A percentile compares a stretch with the other conserved stretches of the same genome.
phyloP scores from a whole-genome alignment of 2,113 vertebrate genomes.

The Marmota monax region DNA sequence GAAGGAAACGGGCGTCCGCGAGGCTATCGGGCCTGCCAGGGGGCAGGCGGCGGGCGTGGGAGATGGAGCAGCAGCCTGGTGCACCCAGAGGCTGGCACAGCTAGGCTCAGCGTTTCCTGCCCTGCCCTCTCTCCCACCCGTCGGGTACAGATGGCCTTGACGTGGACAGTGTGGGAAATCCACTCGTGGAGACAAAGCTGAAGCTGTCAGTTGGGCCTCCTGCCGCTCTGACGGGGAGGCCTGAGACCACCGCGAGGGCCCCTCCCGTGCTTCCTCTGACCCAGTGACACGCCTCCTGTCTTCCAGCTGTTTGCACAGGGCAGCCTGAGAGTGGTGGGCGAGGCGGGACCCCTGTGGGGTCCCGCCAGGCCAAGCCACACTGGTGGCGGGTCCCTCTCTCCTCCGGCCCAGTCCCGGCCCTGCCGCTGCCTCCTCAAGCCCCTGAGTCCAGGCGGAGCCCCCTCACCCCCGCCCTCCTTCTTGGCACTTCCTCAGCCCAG shows the following conservation, averaged over 20 bases:
- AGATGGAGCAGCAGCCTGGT: not conserved
- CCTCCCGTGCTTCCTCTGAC: not conserved
- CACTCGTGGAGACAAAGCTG: not conserved
- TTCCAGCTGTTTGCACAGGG: no score
- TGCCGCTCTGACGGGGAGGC: no score
- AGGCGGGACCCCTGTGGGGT: no score
- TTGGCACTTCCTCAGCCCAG: fast-evolving
- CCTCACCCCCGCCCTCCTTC: fast-evolving
- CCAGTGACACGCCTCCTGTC: no score
- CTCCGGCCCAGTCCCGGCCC: not conserved
- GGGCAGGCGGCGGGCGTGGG: not conserved
- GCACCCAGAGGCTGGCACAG: constrained; percentile 39
- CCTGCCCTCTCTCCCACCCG: not conserved
- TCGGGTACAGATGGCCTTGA: not conserved
- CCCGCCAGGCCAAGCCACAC: not conserved
- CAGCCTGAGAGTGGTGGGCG: no score
- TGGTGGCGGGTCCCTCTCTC: not conserved
- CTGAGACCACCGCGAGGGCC: no score
- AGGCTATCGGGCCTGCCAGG: constrained; percentile 53
- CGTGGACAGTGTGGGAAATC: not conserved
- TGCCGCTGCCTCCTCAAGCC: fast-evolving
- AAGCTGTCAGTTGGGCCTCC: no score
- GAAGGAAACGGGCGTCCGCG: constrained; percentile 49
- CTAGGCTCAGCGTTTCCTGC: not conserved
- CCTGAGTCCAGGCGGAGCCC: not conserved